Evolutionary conservation across 1,140 invertebrate species (phyloP).

Genomic region (Brachionus rotundiformis): DNA sequence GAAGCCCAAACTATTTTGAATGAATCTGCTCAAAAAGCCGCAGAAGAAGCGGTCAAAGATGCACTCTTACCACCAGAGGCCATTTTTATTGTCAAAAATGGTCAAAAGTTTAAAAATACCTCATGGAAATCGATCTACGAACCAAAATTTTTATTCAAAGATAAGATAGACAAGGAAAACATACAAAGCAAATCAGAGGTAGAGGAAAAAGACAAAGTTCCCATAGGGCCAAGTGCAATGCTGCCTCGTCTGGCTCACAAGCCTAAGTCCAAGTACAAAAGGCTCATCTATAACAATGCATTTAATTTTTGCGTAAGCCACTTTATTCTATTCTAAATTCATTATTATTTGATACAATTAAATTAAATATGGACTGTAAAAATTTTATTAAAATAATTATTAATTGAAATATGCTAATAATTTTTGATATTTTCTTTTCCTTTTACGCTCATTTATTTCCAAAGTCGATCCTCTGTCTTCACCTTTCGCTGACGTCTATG

Average conservation of each 20-base stretch:
- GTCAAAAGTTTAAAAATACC: constrained; percentile 17
- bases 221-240: neutral
- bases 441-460: too few species aligned
- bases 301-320: constrained; percentile 29
- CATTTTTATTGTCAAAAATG: constrained; percentile 16
- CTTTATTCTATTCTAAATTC: too few species aligned
- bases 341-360: too few species aligned
- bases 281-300: constrained; percentile 7
- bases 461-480: too few species aligned
- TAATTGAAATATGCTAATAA: too few species aligned
- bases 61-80: neutral
- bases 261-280: constrained; percentile 24
- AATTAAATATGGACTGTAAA: too few species aligned
- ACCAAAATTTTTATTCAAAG: neutral
- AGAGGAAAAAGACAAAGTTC: neutral
- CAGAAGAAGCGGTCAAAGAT: neutral
- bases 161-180: neutral
- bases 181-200: neutral
- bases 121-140: constrained; percentile 29
- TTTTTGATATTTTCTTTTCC: too few species aligned
- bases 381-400: too few species aligned
- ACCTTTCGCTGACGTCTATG: too few species aligned
- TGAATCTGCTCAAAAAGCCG: neutral
- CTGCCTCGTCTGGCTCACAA: neutral
- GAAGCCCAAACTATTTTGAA: neutral